Evolutionary conservation across 2,797 vertebrate species (phyloP), one percentile per base, ranked within the genome.

Genomic region (Erethizon dorsatum): DNA sequence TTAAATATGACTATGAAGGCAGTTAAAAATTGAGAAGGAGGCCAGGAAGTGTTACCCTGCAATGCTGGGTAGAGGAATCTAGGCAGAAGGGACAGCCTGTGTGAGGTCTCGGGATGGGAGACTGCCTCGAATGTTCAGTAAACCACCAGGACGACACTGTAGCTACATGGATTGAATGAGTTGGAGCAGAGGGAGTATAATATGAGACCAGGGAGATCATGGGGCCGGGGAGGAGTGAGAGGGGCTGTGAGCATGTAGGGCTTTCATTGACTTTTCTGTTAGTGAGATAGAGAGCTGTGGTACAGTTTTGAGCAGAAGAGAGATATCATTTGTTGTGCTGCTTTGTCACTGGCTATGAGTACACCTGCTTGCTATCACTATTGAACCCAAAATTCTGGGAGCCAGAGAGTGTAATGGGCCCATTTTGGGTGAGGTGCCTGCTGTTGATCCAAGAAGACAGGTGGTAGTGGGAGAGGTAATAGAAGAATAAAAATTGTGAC

Each of bases 311-410:
- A 82, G 15, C 54, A 88, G 92, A 96, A 52, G 47, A 50, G 54
- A 94, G 63, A 75, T 11, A 59, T 65, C 80, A 26, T 59, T 86
- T 94, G 12, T 90, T 11, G 89, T 73, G 50, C 33, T 6, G 13
- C 9, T 63, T 11, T 85, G 57, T 94, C 61, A 45, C 26, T 78
- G 73, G 37, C 20, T 88, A 4, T 77, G 17, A 47, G 10, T 79
- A n/a, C 63, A 26, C 13, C 15, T 61, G 10, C 67, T 90, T 73
- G 50, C 6, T n/a, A 45, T 33, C 33, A 78, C n/a, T 87, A 54
- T 80, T 94, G 78, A 96, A 56, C 26, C n/a, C 41, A 28, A 31
- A 59, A 94, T 94, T 97, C 73, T 95, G 45, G 80, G 20, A 65
- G 22, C 37, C 88, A n/a, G 59, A 41, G 65, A 65, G 52, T 93